A percentile compares a stretch with the other conserved stretches of the same genome.
These are phyloP conservation scores for Thalassaphorura encarpata DNA, from an alignment of 1,140 invertebrate genomes.

Conservation along the genomic window DNA sequence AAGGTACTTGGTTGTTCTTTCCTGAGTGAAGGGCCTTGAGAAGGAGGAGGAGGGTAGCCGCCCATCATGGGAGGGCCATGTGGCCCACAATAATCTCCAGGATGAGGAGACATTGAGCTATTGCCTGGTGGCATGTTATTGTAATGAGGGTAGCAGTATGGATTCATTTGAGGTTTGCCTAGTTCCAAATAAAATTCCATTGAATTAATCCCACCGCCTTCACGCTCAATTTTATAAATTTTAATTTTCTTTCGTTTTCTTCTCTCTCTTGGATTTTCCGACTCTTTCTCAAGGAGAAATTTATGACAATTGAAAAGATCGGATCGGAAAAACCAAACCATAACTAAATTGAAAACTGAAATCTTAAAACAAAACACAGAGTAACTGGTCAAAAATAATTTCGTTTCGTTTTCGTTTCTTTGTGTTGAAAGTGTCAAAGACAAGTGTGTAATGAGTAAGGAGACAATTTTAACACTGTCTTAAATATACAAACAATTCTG, in stretches of 20 bases:
- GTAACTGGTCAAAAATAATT: no score
- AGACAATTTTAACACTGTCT: no score
- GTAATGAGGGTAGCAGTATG: constrained; percentile 28
- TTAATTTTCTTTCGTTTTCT: not conserved
- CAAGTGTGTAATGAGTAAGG: no score
- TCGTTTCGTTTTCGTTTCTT: no score
- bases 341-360: no score
- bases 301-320: no score
- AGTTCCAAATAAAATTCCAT: not conserved
- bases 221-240: not conserved
- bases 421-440: no score
- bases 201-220: no score
- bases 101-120: constrained; percentile 18
- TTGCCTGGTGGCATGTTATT: constrained; percentile 30
- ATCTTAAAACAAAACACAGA: no score
- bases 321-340: no score
- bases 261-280: not conserved
- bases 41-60: constrained; percentile 5
- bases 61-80: constrained; percentile 19
- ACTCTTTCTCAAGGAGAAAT: no score
- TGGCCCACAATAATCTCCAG: constrained; percentile 15
- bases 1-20: constrained; percentile 67
- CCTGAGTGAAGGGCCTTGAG: constrained; percentile 9
- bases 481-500: no score
- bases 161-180: constrained; percentile 31